Base-by-base conservation (phyloP, 2,113 vertebrate genomes). In the Thamnophis sirtalis region DNA sequence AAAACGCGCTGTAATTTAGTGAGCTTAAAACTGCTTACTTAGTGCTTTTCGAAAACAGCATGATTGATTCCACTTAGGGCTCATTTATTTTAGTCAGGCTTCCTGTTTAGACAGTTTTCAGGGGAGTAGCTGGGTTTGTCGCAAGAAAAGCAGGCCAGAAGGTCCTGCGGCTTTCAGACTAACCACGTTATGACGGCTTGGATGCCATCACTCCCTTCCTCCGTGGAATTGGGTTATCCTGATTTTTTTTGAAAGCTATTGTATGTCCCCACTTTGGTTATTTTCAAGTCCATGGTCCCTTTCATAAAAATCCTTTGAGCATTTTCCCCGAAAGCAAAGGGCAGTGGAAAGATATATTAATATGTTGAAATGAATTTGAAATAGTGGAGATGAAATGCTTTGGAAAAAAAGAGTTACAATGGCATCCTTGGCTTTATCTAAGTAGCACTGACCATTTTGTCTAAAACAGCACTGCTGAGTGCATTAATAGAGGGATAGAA, bases 81-180 rank as follows among this genome's bases (percentile, higher is more conserved):
- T 55, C 91, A 89, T 88, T 92, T 88, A 84, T 87, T 84, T 80
- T 56, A 84, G 50, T 84, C 63, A 24, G 17, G 51, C 63, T 89
- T 92, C 91, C 86, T 92, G 63, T 9, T 92, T 88, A 92, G 86
- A 49, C 53, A 88, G 91, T 50, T 49, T 11, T 88, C 33, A 80
- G 33, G 73, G 73, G 33, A 80, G 73, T 80, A 80, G 73, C 33
- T 80, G 73, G 19, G 73, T 80, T 80, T 80, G 73, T 80, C 33
- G 17, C 73, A 38, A 80, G 73, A 9, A 21, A 80, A 80, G 17
- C 73, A 21, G 73, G 73, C 33, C 1, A 80, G 73, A 21, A 80
- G n/a, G 73, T 80, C 33, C 73, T 43, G 73, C 17, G 33, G n/a
- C 33, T 80, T 80, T 80, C 73, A 22, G 17, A 80, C 73, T 21